Conservation (phyloP, 2,797 vertebrate species). For the Alfaro cultratus region DNA sequence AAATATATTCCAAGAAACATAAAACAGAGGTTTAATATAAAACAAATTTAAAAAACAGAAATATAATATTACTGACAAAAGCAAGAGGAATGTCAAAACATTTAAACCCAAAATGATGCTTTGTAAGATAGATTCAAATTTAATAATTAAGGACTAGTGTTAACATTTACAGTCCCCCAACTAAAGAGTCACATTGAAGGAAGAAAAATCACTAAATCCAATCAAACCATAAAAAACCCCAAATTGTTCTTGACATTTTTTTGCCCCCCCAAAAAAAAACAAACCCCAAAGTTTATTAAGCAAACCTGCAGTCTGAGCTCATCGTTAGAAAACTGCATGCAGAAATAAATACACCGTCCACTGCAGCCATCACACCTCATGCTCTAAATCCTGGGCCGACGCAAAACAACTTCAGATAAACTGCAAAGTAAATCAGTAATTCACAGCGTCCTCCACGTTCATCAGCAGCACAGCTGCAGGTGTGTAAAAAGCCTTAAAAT, state of each 20-base stretch:
- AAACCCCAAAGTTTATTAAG: slow-evolving; percentile 13
- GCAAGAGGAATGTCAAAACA: slow-evolving; percentile 56
- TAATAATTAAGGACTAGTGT: not conserved
- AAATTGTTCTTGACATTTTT: slow-evolving; percentile 14
- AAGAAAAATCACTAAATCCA: slow-evolving; percentile 12
- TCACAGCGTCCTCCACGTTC: slow-evolving; percentile 7
- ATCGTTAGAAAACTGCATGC: slow-evolving; percentile 44
- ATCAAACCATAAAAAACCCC: slow-evolving; percentile 1
- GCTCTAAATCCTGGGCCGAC: slow-evolving; percentile 19
- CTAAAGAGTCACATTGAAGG: slow-evolving; percentile 16
- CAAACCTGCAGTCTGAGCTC: slow-evolving; percentile 30
- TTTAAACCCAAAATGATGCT: not conserved
- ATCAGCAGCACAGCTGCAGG: not conserved
- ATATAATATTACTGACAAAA: slow-evolving; percentile 50
- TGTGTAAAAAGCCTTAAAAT: not conserved
- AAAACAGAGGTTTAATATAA: slow-evolving; percentile 61
- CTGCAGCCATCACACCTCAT: slow-evolving; percentile 35
- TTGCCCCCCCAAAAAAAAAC: not conserved
- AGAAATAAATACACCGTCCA: slow-evolving; percentile 46
- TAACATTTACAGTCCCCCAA: slow-evolving; percentile 17
- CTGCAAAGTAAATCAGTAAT: not conserved
- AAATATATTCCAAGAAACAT: slow-evolving; percentile 73
- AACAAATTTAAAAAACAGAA: slow-evolving; percentile 49
- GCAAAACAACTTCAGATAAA: not conserved
- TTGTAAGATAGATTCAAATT: not conserved